Conservation (phyloP, 1,140 invertebrate species). For the Rhyzopertha dominica region DNA sequence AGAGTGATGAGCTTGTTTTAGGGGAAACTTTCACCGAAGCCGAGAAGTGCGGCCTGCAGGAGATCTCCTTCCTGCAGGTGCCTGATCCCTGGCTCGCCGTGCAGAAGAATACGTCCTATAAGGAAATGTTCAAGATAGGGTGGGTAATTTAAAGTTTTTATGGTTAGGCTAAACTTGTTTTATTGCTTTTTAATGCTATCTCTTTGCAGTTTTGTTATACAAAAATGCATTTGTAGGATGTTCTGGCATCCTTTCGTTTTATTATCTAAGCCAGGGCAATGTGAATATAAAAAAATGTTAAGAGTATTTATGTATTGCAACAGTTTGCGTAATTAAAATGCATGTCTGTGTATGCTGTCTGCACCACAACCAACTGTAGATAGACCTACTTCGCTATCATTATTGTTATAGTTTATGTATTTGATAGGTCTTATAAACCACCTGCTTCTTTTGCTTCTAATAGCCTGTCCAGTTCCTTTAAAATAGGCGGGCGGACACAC, state of each 20-base stretch:
- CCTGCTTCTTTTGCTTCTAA: too few relatives aligned
- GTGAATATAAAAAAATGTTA: too few relatives aligned
- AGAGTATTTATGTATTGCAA: too few relatives aligned
- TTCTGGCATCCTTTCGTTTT: not conserved
- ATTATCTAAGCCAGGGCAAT: not conserved
- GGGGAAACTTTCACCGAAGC: conserved; percentile 57
- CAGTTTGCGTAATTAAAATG: too few relatives aligned
- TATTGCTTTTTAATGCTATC: not conserved
- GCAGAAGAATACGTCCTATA: conserved; percentile 55
- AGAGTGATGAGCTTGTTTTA: conserved; percentile 9
- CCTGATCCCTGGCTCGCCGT: conserved; percentile 56
- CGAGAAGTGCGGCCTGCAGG: conserved; percentile 61
- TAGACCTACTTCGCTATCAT: too few relatives aligned
- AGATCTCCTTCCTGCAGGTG: conserved; percentile 57
- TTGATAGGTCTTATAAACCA: too few relatives aligned
- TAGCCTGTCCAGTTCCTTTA: too few relatives aligned
- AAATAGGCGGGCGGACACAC: too few relatives aligned
- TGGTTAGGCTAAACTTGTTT: not conserved
- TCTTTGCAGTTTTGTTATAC: not conserved
- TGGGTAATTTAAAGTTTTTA: conserved; percentile 25
- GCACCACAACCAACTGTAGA: too few relatives aligned
- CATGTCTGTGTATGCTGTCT: too few relatives aligned
- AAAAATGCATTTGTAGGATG: not conserved
- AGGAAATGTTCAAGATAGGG: conserved; percentile 59
- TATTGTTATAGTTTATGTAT: too few relatives aligned